Percentiles rank a stretch among this genome's conserved stretches.
These are phyloP conservation scores for Tragulus kanchil DNA, from an alignment of 2,113 vertebrate genomes.

Conservation along the genomic window DNA sequence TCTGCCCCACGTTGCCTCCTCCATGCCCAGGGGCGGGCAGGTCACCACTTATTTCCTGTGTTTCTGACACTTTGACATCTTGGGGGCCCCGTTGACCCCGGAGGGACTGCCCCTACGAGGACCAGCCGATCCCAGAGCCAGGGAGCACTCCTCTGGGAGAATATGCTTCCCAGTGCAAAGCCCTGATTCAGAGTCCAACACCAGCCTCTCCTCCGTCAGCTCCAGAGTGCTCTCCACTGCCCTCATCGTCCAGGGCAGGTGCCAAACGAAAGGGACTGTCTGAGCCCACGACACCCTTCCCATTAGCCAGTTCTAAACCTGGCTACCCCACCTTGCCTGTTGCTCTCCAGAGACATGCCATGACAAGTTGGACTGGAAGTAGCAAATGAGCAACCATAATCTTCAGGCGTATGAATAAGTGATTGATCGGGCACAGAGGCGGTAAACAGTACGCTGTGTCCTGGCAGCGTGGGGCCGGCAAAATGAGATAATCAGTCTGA, in stretches of 20 bases:
- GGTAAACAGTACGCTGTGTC: conserved; percentile 41
- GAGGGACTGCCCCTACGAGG: neutral
- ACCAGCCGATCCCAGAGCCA: neutral
- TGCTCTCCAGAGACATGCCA: conserved; percentile 71
- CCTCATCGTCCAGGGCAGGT: neutral
- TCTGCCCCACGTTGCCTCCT: neutral
- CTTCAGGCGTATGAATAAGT: conserved; percentile 83
- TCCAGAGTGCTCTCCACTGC: neutral
- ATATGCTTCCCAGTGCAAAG: neutral
- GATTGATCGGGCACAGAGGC: conserved; percentile 79
- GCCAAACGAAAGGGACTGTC: too few species aligned
- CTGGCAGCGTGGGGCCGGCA: neutral
- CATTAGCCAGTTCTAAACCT: neutral
- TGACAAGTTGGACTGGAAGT: conserved; percentile 86
- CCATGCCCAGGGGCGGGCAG: rapidly evolving
- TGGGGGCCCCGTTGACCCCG: neutral
- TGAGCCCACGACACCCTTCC: neutral
- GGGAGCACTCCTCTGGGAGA: neutral
- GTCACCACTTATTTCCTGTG: neutral
- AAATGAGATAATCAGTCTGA: conserved; percentile 11
- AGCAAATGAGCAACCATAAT: conserved; percentile 84
- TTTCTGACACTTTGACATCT: neutral
- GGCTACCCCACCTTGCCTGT: rapidly evolving
- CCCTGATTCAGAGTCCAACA: neutral
- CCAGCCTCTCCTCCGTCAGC: neutral